Conservation (phyloP, 35 echinoderm and acorn worm genomes). For the Chiridota heheva region DNA sequence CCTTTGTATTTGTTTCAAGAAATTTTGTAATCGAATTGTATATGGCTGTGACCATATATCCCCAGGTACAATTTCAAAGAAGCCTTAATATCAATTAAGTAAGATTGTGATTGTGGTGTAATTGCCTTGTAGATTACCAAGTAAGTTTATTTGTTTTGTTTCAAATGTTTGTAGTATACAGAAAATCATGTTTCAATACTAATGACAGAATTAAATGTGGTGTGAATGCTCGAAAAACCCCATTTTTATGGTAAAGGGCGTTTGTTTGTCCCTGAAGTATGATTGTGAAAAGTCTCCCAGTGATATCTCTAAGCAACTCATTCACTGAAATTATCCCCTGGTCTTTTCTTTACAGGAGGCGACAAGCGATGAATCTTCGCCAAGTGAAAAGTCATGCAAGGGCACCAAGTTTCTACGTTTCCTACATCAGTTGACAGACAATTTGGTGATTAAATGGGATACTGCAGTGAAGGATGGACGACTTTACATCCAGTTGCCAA, state of each 20-base stretch:
- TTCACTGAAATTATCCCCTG: not conserved
- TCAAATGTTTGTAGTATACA: no score
- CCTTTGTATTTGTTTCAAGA: no score
- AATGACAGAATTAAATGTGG: no score
- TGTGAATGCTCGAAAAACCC: not conserved
- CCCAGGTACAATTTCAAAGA: no score
- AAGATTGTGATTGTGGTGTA: no score
- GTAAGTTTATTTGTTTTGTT: no score
- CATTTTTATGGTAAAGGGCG: not conserved
- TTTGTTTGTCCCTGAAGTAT: not conserved
- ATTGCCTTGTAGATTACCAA: no score
- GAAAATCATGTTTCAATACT: no score
- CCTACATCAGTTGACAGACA: conserved; percentile 82
- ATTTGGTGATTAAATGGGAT: conserved; percentile 82
- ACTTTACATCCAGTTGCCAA: conserved; percentile 78
- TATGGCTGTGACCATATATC: no score
- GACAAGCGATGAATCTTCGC: not conserved
- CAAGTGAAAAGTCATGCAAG: conserved; percentile 2
- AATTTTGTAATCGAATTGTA: no score
- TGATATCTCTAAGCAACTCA: not conserved
- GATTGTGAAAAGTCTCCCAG: not conserved
- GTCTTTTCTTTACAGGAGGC: not conserved
- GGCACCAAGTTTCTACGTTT: conserved; percentile 72
- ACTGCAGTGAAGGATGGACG: conserved; percentile 50
- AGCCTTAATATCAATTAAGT: no score